Conservation (phyloP, 2,797 vertebrate genomes). For the Dicrostonyx torquatus region DNA sequence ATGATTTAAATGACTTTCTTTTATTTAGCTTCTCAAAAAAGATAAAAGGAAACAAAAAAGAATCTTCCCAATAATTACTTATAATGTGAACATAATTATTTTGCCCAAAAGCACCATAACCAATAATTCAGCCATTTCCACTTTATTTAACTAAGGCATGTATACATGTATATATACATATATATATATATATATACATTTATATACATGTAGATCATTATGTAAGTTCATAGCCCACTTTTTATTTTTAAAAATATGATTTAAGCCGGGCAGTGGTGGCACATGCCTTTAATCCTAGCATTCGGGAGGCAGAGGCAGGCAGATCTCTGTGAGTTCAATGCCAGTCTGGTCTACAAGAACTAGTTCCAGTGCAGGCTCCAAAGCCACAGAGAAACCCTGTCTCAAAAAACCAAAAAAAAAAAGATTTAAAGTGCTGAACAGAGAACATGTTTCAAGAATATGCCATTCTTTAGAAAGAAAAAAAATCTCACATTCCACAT, state of each 20-base stretch:
- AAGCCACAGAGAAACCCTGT: too few relatives aligned
- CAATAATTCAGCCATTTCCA: slow-evolving; percentile 19
- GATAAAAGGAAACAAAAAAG: neutral
- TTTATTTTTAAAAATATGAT: neutral
- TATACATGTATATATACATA: neutral
- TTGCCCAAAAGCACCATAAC: neutral
- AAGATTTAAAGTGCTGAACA: neutral
- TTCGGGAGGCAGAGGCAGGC: too few relatives aligned
- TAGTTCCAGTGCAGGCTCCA: too few relatives aligned
- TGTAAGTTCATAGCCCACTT: neutral
- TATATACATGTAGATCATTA: neutral
- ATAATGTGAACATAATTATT: neutral
- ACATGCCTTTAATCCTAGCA: too few relatives aligned
- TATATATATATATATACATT: too few relatives aligned
- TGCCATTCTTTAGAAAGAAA: neutral
- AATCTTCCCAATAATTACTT: slow-evolving; percentile 17
- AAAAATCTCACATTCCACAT: neutral
- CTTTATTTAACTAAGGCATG: neutral
- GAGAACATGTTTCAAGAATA: neutral
- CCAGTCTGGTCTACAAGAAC: too few relatives aligned
- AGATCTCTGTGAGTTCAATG: too few relatives aligned
- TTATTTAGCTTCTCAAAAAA: slow-evolving; percentile 56
- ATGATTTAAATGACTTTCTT: slow-evolving; percentile 53
- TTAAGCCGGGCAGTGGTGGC: too few relatives aligned
- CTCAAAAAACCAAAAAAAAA: too few relatives aligned